Conservation (phyloP, 92 coral and sea anemone genomes). For the Epizoanthus fatuus region DNA sequence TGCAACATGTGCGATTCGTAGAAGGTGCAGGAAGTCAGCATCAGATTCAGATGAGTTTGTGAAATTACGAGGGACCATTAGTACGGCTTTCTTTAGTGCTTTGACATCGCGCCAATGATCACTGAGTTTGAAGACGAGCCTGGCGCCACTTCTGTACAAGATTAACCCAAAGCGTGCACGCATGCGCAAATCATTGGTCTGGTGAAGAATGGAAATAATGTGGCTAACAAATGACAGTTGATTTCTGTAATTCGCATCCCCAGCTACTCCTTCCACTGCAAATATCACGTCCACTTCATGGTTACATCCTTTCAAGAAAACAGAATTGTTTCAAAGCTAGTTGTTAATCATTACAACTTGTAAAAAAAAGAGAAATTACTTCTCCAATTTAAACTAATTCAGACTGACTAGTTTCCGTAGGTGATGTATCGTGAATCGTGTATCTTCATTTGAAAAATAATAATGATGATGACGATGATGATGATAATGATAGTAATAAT, state of each 20-base stretch:
- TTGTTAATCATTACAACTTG: background rate
- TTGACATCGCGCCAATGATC: background rate
- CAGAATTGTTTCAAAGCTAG: background rate
- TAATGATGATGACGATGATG: too few relatives aligned
- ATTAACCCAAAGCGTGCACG: background rate
- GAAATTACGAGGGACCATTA: background rate
- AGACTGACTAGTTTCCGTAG: too few relatives aligned
- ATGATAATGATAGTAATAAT: too few relatives aligned
- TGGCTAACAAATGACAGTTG: background rate
- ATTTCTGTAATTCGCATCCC: background rate
- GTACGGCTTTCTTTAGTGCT: background rate
- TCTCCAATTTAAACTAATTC: too few relatives aligned
- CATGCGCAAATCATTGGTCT: background rate
- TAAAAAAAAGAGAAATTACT: too few relatives aligned
- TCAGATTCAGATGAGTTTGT: background rate
- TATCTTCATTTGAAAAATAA: too few relatives aligned
- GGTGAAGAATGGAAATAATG: background rate
- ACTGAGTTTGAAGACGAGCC: background rate
- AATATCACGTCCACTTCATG: conserved; percentile 6
- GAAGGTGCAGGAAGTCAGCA: background rate
- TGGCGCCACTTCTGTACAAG: background rate
- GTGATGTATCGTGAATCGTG: too few relatives aligned
- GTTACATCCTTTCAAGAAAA: conserved; percentile 10
- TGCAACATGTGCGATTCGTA: background rate
- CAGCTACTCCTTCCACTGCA: background rate